Conservation (phyloP, 2,797 vertebrate genomes). For the Discoglossus pictus region DNA sequence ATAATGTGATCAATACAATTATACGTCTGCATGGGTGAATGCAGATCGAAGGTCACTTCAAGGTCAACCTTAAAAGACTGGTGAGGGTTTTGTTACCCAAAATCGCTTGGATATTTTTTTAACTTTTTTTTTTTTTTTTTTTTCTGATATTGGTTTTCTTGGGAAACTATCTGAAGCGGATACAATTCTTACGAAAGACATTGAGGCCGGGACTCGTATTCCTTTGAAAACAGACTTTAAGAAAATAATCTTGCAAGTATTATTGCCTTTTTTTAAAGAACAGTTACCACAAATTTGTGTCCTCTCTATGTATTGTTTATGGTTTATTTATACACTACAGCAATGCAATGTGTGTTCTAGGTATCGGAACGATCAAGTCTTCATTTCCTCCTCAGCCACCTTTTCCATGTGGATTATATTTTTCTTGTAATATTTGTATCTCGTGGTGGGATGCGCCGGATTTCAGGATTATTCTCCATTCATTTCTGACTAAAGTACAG, state of each 20-base stretch:
- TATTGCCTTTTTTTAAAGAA: conserved; percentile 40
- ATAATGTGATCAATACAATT: not conserved
- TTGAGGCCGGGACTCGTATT: conserved; percentile 18
- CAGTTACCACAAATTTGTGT: conserved; percentile 12
- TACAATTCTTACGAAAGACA: not conserved
- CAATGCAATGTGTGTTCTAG: conserved; percentile 47
- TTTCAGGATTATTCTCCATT: conserved; percentile 25
- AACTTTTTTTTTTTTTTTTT: not conserved
- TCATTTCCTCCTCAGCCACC: conserved; percentile 5
- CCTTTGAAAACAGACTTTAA: conserved; percentile 12
- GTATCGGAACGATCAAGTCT: conserved; percentile 32
- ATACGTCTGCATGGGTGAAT: not conserved
- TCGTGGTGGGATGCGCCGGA: conserved; percentile 22
- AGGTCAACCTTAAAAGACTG: conserved; percentile 1
- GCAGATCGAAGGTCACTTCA: conserved; percentile 1
- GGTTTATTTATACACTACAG: conserved; percentile 51
- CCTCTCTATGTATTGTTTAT: conserved; percentile 47
- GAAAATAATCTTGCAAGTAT: conserved; percentile 30
- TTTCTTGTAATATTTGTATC: conserved; percentile 9
- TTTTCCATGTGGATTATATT: conserved; percentile 14
- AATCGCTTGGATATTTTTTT: not conserved
- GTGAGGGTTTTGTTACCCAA: not conserved
- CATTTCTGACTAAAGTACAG: conserved; percentile 18
- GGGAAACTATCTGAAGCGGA: conserved; percentile 18
- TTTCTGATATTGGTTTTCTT: conserved; percentile 9